Conservation (phyloP, 2,113 vertebrate genomes). For the Gobio gobio region DNA sequence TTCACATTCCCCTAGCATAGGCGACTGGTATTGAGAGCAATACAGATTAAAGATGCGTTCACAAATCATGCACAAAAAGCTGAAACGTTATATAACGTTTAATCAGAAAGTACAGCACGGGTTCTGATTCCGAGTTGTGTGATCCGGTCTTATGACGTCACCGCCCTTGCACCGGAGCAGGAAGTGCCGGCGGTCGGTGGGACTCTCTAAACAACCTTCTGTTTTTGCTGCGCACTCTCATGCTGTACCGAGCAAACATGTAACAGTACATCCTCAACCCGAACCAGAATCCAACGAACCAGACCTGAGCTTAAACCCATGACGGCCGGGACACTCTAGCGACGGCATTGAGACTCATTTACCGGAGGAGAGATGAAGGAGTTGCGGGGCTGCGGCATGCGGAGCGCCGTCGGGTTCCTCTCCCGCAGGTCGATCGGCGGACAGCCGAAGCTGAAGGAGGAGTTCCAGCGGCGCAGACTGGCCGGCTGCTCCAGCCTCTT, state of each 20-base stretch:
- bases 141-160: slow-evolving; percentile 54
- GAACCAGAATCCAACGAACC: not conserved
- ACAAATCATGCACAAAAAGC: not conserved
- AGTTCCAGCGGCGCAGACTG: slow-evolving; percentile 92
- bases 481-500: slow-evolving; percentile 92
- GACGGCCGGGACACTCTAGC: not conserved
- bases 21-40: not conserved
- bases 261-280: not conserved
- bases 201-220: slow-evolving; percentile 54
- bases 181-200: slow-evolving; percentile 59
- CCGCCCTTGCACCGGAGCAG: slow-evolving; percentile 58
- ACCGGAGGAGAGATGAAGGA: slow-evolving; percentile 78
- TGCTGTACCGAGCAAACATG: slow-evolving; percentile 39
- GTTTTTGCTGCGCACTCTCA: slow-evolving; percentile 13
- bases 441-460: slow-evolving; percentile 90
- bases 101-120: not conserved
- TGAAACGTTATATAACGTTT: not conserved
- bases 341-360: not conserved
- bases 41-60: not conserved
- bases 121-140: not conserved
- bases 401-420: slow-evolving; percentile 94
- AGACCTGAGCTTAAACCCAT: not conserved
- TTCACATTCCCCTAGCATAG: not conserved
- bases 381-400: slow-evolving; percentile 87
- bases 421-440: slow-evolving; percentile 89